phyloP scores from a whole-genome alignment of 2,888 invertebrate genomes.

The Isotomurus palustris region DNA sequence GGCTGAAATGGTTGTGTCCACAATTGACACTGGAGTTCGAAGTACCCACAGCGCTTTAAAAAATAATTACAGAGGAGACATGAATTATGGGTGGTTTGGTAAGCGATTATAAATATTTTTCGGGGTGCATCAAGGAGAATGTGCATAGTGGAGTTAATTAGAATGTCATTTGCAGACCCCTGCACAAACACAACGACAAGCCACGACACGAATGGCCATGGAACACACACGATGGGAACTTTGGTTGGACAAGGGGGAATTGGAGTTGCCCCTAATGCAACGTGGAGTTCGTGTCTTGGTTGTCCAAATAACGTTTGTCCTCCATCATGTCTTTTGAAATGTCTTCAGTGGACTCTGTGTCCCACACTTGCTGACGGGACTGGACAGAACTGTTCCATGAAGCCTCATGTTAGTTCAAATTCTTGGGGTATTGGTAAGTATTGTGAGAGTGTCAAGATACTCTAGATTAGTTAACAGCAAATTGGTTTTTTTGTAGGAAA shows the following conservation, averaged over 20 bases:
- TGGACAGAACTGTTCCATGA: conserved; percentile 15
- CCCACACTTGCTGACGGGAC: neutral
- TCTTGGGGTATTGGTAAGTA: conserved; percentile 23
- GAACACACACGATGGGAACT: conserved; percentile 28
- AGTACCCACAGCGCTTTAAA: conserved; percentile 10
- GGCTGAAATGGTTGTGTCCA: conserved; percentile 20
- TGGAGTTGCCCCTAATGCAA: conserved; percentile 28
- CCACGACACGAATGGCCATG: conserved; percentile 20
- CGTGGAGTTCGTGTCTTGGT: conserved; percentile 28
- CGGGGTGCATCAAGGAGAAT: neutral
- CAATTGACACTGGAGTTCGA: conserved; percentile 23
- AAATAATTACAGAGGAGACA: neutral
- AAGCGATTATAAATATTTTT: neutral
- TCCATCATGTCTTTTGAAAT: conserved; percentile 21
- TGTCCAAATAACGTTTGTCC: conserved; percentile 14
- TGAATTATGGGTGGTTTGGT: conserved; percentile 16
- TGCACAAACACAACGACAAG: conserved; percentile 7
- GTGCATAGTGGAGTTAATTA: neutral
- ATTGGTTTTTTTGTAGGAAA: too few relatives aligned
- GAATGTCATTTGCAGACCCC: too few relatives aligned
- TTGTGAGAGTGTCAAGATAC: too few relatives aligned
- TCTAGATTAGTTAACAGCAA: too few relatives aligned
- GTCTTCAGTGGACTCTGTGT: conserved; percentile 9
- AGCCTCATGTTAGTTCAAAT: conserved; percentile 18
- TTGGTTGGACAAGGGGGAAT: conserved; percentile 21